These are phyloP conservation scores for Aphelocoma californica DNA, from an alignment of 2,797 vertebrate species.

Conservation along the genomic window DNA sequence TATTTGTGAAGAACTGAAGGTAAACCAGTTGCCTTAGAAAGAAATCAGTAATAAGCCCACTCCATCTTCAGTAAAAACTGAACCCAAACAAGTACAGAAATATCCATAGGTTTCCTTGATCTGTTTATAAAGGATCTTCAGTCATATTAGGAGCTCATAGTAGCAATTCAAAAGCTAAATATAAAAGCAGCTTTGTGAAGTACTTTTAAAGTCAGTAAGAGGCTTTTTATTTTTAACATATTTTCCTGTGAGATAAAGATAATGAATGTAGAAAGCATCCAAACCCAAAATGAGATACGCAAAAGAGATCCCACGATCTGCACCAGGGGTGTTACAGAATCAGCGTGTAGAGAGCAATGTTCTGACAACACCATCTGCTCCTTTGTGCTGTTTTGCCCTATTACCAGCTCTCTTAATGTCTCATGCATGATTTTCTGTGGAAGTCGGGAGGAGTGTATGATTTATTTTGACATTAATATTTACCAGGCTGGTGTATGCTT, in stretches of 20 bases:
- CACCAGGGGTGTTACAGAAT: constrained; percentile 10
- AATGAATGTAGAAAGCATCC: constrained; percentile 24
- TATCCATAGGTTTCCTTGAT: constrained; percentile 9
- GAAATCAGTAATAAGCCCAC: background rate
- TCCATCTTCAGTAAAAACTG: background rate
- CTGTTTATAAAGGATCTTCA: constrained; percentile 29
- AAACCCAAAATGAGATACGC: background rate
- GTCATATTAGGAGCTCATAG: constrained; percentile 12
- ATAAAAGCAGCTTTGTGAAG: constrained; percentile 50
- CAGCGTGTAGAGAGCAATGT: constrained; percentile 23
- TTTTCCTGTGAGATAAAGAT: constrained; percentile 32
- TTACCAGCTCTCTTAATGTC: background rate
- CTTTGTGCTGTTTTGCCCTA: constrained; percentile 10
- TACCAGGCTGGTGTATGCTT: background rate
- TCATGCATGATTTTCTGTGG: constrained; percentile 41
- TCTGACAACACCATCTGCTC: constrained; percentile 65
- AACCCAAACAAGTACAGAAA: background rate
- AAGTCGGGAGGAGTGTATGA: constrained; percentile 29
- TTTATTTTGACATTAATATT: constrained; percentile 56
- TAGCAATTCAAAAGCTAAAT: constrained; percentile 49
- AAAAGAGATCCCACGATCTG: constrained; percentile 5
- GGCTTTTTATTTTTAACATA: constrained; percentile 49
- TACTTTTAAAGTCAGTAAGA: constrained; percentile 30
- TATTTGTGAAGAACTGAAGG: background rate
- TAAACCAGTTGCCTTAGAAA: background rate